Evolutionary conservation across 1,140 invertebrate species (phyloP).

Genomic region (Ganaspis sp.): DNA sequence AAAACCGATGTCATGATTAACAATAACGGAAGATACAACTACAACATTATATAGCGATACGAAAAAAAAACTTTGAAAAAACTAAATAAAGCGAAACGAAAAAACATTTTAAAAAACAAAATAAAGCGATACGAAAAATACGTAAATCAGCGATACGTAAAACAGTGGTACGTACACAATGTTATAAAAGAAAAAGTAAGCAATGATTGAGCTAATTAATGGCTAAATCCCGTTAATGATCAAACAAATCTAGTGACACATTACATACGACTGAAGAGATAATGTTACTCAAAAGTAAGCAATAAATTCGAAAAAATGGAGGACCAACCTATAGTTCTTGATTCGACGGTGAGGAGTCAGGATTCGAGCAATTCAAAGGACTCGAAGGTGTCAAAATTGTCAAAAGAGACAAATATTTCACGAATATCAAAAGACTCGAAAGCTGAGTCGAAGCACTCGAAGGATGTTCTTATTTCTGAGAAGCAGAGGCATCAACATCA

Average conservation of each 20-base stretch:
- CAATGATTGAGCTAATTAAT: too few species aligned
- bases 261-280: background rate
- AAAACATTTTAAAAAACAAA: too few species aligned
- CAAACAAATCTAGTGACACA: background rate
- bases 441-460: slow-evolving; percentile 69
- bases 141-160: too few species aligned
- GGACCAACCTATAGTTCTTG: slow-evolving; percentile 59
- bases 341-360: slow-evolving; percentile 72
- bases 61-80: too few species aligned
- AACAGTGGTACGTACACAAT: too few species aligned
- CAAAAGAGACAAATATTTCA: slow-evolving; percentile 59
- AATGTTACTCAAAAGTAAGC: background rate
- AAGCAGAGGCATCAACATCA: slow-evolving; percentile 56
- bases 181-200: too few species aligned
- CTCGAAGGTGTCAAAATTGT: slow-evolving; percentile 59
- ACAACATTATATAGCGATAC: too few species aligned
- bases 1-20: background rate
- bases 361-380: slow-evolving; percentile 67
- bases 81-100: too few species aligned
- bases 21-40: too few species aligned
- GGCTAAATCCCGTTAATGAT: background rate
- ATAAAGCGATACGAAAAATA: too few species aligned
- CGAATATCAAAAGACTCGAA: slow-evolving; percentile 59
- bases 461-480: slow-evolving; percentile 67
- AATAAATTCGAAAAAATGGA: slow-evolving; percentile 49